phyloP scores from a whole-genome alignment of 2,888 invertebrate genomes.

The Leptopilina drosophilae region DNA sequence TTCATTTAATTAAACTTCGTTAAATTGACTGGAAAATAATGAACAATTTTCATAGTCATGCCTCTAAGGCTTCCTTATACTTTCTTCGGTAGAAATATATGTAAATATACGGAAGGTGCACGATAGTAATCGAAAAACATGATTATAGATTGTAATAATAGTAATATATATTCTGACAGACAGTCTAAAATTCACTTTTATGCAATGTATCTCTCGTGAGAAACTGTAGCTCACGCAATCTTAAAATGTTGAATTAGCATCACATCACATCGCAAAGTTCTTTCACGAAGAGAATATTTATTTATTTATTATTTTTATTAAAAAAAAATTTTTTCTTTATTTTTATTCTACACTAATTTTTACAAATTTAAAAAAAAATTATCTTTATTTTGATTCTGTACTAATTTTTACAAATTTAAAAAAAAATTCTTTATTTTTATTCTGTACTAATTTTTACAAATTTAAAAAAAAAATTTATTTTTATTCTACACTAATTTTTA shows the following conservation, averaged over 20 bases:
- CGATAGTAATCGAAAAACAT: slow-evolving; percentile 6
- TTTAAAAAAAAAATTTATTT: too few species aligned
- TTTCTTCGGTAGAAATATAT: neutral
- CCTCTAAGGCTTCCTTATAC: neutral
- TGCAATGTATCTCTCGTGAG: slow-evolving; percentile 30
- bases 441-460: too few species aligned
- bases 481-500: too few species aligned
- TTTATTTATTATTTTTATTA: neutral
- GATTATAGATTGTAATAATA: slow-evolving; percentile 28
- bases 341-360: too few species aligned
- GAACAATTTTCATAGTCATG: too few species aligned
- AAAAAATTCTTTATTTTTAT: neutral
- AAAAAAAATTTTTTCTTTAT: too few species aligned
- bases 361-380: too few species aligned
- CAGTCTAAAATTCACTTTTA: slow-evolving; percentile 6
- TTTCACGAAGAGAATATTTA: neutral
- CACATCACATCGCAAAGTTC: too few species aligned
- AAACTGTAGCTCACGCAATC: slow-evolving; percentile 19
- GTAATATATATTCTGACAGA: slow-evolving; percentile 4
- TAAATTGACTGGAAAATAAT: too few species aligned
- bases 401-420: too few species aligned
- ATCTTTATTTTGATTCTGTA: too few species aligned
- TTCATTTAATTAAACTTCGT: too few species aligned
- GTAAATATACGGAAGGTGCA: neutral
- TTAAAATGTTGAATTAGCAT: neutral